Evolutionary conservation across 2,113 vertebrate species (phyloP).

Genomic region (Mionectes macconnelli): DNA sequence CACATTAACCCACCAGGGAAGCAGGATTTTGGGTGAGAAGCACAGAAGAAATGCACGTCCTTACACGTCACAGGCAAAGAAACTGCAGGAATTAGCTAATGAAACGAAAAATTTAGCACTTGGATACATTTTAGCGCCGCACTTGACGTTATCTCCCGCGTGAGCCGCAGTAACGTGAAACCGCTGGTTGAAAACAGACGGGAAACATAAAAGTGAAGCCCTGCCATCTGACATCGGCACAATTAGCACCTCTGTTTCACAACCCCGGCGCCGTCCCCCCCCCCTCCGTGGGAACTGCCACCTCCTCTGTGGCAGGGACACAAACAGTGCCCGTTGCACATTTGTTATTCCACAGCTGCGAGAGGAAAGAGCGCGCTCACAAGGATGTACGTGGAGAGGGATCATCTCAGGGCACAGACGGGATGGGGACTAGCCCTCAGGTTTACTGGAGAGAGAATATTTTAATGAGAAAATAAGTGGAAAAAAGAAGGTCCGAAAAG

Average conservation of each 20-base stretch:
- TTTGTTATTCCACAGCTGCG: not conserved
- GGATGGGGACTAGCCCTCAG: not conserved
- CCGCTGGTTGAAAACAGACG: not conserved
- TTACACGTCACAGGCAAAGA: not conserved
- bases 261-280: not conserved
- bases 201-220: not conserved
- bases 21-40: not conserved
- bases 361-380: not conserved
- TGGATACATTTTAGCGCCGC: not conserved
- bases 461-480: not conserved
- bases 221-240: not conserved
- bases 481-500: not conserved
- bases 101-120: not conserved
- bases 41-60: not conserved
- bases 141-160: not conserved
- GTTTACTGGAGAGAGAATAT: not conserved
- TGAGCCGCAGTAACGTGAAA: not conserved
- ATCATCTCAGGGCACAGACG: not conserved
- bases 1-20: not conserved
- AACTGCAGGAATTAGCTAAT: not conserved
- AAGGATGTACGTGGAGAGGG: rapidly evolving
- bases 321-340: not conserved
- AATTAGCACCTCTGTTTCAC: not conserved
- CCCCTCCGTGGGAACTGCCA: not conserved
- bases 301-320: not conserved